Evolutionary conservation across 2,888 invertebrate species (phyloP), one percentile per base, ranked within the genome.

Genomic region (Apotomis turbidana): DNA sequence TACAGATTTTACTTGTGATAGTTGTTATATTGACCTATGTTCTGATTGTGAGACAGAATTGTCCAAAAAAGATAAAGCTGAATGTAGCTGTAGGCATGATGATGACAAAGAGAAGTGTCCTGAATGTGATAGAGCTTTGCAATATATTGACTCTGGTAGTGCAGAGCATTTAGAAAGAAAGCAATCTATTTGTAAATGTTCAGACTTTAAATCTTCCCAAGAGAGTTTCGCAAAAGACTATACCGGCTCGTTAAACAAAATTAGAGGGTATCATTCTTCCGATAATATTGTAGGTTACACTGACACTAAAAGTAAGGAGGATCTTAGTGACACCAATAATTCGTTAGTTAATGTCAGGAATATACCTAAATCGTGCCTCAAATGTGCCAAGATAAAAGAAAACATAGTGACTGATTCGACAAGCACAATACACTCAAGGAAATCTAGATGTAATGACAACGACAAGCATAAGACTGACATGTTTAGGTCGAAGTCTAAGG

Each of bases 341-440:
- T 89, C 90, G 12, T 76, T 89, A 63, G 80, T 79, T 0, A 90
- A 84, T 68, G 85, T 91, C 0, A 87, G 89, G 78, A 86, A 82
- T 81, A 87, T 92, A 10, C 87, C 85, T 4, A 94, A 90, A 81
- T 92, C 93, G 5, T 94, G 93, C 80, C 80, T 93, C 0, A 94
- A 93, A 84, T 94, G 93, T 77, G 87, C 87, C 2, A 92, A 93
- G 81, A 94, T 94, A 3, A 93, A 93, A 84, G 93, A 94, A 81
- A 94, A 94, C 76, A 93, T 94, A 12, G 89, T 90, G 0, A 89
- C 87, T 3, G 88, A 91, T 74, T 84, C 88, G 9, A 74, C 80
- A 10, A 83, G 78, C 68, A 87, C 86, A 1, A 76, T 88, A 73
- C 87, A 85, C 62, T 79, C 81, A 0, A 87, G 91, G 77, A 87